Evolutionary conservation across 2,797 vertebrate species (phyloP).

Genomic region (Schizopygopsis malacanthus): DNA sequence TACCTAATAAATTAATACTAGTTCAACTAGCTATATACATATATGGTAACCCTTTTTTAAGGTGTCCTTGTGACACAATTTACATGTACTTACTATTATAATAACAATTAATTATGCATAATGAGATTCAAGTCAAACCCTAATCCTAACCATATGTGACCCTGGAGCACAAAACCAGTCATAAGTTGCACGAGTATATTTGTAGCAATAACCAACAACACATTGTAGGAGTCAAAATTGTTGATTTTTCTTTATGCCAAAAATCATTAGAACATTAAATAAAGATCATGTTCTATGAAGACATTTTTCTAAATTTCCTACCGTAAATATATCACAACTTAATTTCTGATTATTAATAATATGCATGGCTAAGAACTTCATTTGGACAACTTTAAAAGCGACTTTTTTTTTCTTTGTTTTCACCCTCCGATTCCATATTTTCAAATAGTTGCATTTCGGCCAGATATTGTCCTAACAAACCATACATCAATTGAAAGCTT

Average conservation of each 20-base stretch:
- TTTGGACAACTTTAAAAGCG: background rate
- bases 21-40: background rate
- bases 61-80: background rate
- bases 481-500: background rate
- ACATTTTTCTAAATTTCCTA: too few species aligned
- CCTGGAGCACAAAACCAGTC: background rate
- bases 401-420: background rate
- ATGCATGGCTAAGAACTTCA: too few species aligned
- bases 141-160: background rate
- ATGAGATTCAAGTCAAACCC: background rate
- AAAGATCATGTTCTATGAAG: too few species aligned
- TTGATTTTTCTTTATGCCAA: too few species aligned
- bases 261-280: too few species aligned
- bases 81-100: background rate
- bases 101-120: background rate
- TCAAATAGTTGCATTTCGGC: background rate
- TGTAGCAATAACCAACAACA: too few species aligned
- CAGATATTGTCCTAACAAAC: background rate
- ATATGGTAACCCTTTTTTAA: background rate
- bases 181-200: background rate
- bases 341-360: too few species aligned
- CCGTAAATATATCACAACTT: too few species aligned
- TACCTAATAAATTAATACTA: background rate
- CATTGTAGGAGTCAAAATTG: too few species aligned
- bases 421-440: too few species aligned